Base-by-base conservation (phyloP, 1,140 invertebrate species). In the Bombus confusus region DNA sequence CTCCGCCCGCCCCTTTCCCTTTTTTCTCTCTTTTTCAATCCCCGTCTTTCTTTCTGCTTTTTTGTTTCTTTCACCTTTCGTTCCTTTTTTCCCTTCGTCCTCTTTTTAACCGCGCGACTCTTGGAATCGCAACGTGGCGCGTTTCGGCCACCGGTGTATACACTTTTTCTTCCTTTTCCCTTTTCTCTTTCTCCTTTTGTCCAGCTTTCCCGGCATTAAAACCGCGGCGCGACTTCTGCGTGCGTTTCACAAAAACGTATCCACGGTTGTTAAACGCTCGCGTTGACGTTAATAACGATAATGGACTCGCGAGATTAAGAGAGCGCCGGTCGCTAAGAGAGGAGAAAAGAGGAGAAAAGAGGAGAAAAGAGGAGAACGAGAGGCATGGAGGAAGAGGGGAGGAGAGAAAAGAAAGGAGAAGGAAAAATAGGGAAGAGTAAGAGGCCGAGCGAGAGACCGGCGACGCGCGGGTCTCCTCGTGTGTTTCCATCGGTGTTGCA, bases 231-330 rank as follows among this genome's bases (percentile, higher is more conserved):
- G 68, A 39, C 41, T 83, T 57, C n/a, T 31, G 22, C 43, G 64
- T 66, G 41, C 74, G n/a, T 78, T 64, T 85, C 66, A 80, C 77
- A 81, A 86, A 90, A 76, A 90, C 73, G 85, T 85, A 86, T 77
- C 68, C 76, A 68, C 81, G 89, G 69, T 84, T 82, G 86, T 88
- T 91, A 86, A 88, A 87, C 73, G 74, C 62, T 80, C 76, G 77
- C 85, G 81, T 87, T 87, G 86, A 86, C 64, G 81, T 91, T 91
- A 91, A 90, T 90, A 91, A 92, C 72, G 75, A 87, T 91, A 89
- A 92, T 92, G 90, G 90, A 84, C 83, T 75, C 68, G 85, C 80
- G 85, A 80, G 77, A 85, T 73, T 80, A 80, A 72, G 76, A 72
- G 57, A 71, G 74, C 47, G 39, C 47, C 39, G 78, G 64, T 57